Evolutionary conservation across 2,888 invertebrate genomes (phyloP), one percentile per base, ranked within the genome.

Genomic region (Amiota communis): DNA sequence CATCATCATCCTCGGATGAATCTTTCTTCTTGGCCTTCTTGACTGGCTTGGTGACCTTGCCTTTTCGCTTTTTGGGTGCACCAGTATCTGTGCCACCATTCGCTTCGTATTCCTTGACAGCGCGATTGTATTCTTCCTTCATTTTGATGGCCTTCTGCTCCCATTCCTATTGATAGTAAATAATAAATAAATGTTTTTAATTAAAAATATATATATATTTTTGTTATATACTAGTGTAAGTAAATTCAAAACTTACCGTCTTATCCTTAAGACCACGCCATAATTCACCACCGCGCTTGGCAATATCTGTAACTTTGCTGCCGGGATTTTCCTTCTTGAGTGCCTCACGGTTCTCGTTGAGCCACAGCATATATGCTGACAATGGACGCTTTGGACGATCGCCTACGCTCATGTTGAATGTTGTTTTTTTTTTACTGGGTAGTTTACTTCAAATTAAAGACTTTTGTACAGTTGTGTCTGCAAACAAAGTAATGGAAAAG

Each of bases 341-440:
- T 80, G 92, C 91, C 85, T 97, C 96, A 79, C 99, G 92, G 77
- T 92, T 94, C 82, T 95, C 96, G 88, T 96, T 97, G 80, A 99
- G 92, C 97, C 98, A 99, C 80, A 98, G 90, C 95, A 99, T 97
- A 89, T 97, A 99, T 11, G 97, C 98, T 70, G 97, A 95, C 87
- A 94, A 92, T 59, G 98, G 96, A 88, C 98, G 93, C 91, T 99
- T 99, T 61, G 99, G 99, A 90, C 93, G 98, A 95, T 91, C 94
- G 93, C 88, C 94, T 12, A 20, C 59, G 93, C 91, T 95, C 93
- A 92, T 96, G 79, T 79, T 84, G 51, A 48, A 48, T 48, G 10
- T 48, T 65, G 17, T 46, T n/a, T 48, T 49, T 46, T 47, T 47
- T 8, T 46, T 8, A 20, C 23, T 11, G 9, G n/a, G 59, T 59